phyloP scores from a whole-genome alignment of 1,140 invertebrate species.

The Neuroterus valhalla region DNA sequence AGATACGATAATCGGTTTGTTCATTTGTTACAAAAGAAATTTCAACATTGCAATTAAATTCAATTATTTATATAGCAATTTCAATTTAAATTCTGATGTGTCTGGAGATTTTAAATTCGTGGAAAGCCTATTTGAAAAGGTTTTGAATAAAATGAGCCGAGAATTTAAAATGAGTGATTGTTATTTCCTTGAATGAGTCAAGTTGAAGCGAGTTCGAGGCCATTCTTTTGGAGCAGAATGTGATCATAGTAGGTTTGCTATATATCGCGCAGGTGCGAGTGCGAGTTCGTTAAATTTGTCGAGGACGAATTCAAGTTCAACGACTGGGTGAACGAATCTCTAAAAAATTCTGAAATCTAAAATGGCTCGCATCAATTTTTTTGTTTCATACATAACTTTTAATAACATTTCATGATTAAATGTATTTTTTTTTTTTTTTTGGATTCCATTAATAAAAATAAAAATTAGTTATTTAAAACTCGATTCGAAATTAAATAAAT shows the following conservation, averaged over 20 bases:
- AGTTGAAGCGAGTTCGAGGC: conserved; percentile 5
- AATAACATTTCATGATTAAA: background rate
- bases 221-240: background rate
- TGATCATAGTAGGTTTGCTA: conserved; percentile 18
- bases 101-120: too few species aligned
- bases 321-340: conserved; percentile 4
- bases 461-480: background rate
- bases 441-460: background rate
- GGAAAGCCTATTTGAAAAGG: too few species aligned
- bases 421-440: background rate
- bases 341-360: background rate
- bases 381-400: background rate
- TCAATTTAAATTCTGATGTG: too few species aligned
- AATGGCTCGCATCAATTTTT: too few species aligned
- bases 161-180: background rate
- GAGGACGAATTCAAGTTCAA: conserved; percentile 30
- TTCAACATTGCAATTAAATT: too few species aligned
- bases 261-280: conserved; percentile 25
- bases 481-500: background rate
- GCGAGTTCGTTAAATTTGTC: conserved; percentile 26
- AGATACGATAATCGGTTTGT: too few species aligned
- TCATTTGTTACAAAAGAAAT: too few species aligned
- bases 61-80: too few species aligned
- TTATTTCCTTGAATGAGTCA: conserved; percentile 7
- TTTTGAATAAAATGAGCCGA: background rate